A percentile compares a stretch with the other conserved stretches of the same genome.
Evolutionary conservation across 1,140 invertebrate species (phyloP).

Genomic region (Orchestia grillus): DNA sequence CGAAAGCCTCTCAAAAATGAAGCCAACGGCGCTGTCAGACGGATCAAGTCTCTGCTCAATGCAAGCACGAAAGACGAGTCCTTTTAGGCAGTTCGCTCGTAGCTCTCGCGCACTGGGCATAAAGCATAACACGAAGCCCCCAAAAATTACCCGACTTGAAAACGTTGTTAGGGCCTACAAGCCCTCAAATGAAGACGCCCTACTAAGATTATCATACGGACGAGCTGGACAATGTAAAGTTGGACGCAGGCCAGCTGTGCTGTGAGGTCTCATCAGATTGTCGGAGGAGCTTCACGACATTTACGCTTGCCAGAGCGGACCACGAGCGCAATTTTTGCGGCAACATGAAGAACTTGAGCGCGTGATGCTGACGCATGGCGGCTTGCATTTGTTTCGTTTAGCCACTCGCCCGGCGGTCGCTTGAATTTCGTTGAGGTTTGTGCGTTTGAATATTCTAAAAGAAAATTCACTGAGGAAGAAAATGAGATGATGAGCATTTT

Average conservation of each 20-base stretch:
- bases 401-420: background rate
- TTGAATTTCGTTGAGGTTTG: background rate
- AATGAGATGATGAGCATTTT: background rate
- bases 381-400: background rate
- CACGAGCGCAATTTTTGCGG: background rate
- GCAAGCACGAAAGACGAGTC: background rate
- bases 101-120: background rate
- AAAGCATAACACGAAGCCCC: background rate
- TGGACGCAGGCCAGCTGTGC: background rate
- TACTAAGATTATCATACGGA: slow-evolving; percentile 17
- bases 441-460: background rate
- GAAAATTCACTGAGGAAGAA: background rate
- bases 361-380: background rate
- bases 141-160: background rate
- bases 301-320: background rate
- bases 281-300: background rate
- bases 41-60: background rate
- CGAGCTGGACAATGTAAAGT: background rate
- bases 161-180: background rate
- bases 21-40: background rate
- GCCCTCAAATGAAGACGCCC: background rate
- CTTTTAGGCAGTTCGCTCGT: background rate
- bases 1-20: background rate
- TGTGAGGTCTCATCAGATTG: background rate
- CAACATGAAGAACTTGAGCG: background rate